Percentiles rank a stretch among this genome's conserved stretches.
These are phyloP conservation scores for Ploceus nigricollis DNA, from an alignment of 2,113 vertebrate species.

Conservation along the genomic window DNA sequence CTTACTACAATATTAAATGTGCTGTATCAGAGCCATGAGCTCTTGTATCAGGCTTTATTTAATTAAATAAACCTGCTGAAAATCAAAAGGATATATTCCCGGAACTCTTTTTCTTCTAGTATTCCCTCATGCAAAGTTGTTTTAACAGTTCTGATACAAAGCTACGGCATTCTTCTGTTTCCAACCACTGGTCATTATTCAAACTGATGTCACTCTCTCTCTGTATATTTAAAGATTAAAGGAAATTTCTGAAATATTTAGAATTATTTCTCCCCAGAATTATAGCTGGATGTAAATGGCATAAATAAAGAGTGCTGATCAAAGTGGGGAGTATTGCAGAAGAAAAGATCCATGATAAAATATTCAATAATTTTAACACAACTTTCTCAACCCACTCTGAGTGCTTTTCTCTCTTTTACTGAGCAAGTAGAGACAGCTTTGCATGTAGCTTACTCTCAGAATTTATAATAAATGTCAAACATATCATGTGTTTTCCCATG, in stretches of 20 bases:
- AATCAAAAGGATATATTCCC: not conserved
- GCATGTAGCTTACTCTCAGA: not conserved
- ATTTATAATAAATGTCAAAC: not conserved
- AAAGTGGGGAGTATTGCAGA: not conserved
- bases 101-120: not conserved
- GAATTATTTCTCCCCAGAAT: not conserved
- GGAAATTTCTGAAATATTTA: not conserved
- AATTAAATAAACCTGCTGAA: conserved; percentile 34
- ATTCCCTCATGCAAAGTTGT: not conserved
- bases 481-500: not conserved
- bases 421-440: not conserved
- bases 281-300: not conserved
- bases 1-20: not conserved
- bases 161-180: not conserved
- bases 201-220: not conserved
- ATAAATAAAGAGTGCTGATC: not conserved
- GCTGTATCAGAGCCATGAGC: not conserved
- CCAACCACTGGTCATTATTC: not conserved
- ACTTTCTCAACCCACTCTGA: not conserved
- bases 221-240: not conserved
- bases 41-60: not conserved
- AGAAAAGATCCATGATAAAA: not conserved
- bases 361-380: not conserved
- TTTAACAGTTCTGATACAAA: not conserved
- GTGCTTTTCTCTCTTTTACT: not conserved